phyloP scores from a whole-genome alignment of 1,140 invertebrate species.

The Eurosta solidaginis region DNA sequence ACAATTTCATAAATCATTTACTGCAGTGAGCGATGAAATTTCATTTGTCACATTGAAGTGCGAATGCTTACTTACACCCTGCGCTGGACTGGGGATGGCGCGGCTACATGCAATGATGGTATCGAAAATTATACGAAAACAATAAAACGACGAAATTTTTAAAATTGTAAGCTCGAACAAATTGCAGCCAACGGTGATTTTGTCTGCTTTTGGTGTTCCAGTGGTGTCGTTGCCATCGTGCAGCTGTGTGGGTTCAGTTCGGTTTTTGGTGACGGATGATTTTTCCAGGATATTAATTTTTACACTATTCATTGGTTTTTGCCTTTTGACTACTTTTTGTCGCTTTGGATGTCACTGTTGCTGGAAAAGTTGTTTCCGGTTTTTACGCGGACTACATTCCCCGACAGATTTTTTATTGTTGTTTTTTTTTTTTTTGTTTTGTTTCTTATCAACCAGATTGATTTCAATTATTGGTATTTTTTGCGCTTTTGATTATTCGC shows the following conservation, averaged over 20 bases:
- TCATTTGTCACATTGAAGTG: conserved; percentile 19
- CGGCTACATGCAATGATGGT: not conserved
- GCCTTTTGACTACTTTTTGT: not conserved
- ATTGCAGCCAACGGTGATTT: conserved; percentile 24
- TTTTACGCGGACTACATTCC: not conserved
- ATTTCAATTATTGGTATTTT: conserved; percentile 29
- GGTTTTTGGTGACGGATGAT: conserved; percentile 6
- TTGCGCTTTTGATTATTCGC: not conserved
- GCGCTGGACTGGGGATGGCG: not conserved
- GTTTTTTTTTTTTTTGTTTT: conserved; percentile 31
- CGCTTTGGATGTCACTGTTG: not conserved
- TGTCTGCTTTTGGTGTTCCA: not conserved
- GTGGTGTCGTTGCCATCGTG: not conserved
- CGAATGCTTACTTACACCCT: not conserved
- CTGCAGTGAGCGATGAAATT: conserved; percentile 33
- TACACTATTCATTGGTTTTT: conserved; percentile 59
- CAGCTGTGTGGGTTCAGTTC: not conserved
- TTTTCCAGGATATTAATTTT: conserved; percentile 58
- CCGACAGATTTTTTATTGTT: not conserved
- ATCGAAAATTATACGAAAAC: conserved; percentile 29
- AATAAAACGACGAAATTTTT: conserved; percentile 16
- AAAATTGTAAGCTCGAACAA: conserved; percentile 12
- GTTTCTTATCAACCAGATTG: conserved; percentile 31
- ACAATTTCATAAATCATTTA: conserved; percentile 60
- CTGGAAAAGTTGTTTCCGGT: not conserved